Percentiles rank a stretch among this genome's conserved stretches.
Evolutionary conservation across 2,113 vertebrate species (phyloP).

Genomic region (Cheirogaleus medius): DNA sequence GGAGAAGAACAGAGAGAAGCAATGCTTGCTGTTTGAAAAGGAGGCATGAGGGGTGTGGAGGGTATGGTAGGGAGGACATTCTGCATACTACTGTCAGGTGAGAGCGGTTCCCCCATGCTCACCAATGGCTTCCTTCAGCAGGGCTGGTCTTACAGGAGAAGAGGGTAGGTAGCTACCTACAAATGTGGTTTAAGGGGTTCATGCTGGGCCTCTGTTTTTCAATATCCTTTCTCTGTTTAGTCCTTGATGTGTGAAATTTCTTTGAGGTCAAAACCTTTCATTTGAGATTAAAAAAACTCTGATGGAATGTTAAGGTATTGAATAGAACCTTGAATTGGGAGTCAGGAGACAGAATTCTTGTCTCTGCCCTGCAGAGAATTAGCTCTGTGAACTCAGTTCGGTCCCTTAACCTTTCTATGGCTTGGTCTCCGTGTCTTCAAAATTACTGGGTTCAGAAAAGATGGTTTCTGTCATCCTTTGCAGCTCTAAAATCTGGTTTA

Average conservation of each 20-base stretch:
- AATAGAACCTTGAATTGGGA: neutral
- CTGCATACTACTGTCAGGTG: fast-evolving
- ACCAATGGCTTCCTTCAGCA: neutral
- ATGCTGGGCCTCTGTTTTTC: neutral
- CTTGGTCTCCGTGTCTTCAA: neutral
- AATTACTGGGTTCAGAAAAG: neutral
- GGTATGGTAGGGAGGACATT: neutral
- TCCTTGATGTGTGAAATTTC: neutral
- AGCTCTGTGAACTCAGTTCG: neutral
- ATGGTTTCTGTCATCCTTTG: neutral
- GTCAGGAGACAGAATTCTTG: neutral
- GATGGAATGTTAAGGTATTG: neutral
- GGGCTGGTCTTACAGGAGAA: neutral
- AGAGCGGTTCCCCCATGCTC: neutral
- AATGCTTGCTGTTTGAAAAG: neutral
- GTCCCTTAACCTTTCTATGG: neutral
- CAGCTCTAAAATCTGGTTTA: neutral
- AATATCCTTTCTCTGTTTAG: neutral
- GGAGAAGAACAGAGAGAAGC: neutral
- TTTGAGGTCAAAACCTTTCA: neutral
- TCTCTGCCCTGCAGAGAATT: neutral
- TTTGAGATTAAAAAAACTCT: neutral
- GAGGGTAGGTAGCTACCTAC: neutral
- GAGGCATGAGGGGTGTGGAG: neutral
- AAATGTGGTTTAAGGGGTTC: neutral